phyloP scores from a whole-genome alignment of 2,113 vertebrate genomes.

The Motacilla alba region DNA sequence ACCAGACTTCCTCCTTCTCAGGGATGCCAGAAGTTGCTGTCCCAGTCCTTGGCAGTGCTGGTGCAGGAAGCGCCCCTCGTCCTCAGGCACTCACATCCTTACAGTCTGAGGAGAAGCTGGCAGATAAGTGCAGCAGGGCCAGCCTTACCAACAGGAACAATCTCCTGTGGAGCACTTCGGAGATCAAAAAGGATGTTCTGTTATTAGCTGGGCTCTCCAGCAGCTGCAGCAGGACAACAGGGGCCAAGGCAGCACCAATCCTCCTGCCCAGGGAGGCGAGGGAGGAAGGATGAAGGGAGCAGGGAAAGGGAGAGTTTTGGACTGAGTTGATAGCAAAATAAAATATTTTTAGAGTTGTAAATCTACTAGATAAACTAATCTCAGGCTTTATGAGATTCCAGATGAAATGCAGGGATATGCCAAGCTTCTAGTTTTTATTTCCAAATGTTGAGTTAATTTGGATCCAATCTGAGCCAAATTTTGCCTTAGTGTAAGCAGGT shows the following conservation, averaged over 20 bases:
- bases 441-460: conserved; percentile 51
- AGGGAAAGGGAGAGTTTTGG: conserved; percentile 19
- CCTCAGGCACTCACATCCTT: conserved; percentile 47
- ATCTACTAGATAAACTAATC: conserved; percentile 58
- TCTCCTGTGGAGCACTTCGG: background rate
- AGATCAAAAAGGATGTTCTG: background rate
- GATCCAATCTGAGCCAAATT: conserved; percentile 22
- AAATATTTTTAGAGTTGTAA: conserved; percentile 40
- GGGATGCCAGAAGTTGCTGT: background rate
- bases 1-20: conserved; percentile 66
- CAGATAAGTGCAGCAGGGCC: conserved; percentile 45
- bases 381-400: conserved; percentile 3
- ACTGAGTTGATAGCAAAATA: background rate
- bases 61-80: conserved; percentile 52
- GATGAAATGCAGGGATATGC: conserved; percentile 30
- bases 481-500: conserved; percentile 6
- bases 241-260: background rate
- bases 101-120: conserved; percentile 51
- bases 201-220: background rate
- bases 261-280: background rate
- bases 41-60: background rate
- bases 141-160: conserved; percentile 11
- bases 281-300: background rate
- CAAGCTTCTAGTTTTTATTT: conserved; percentile 21
- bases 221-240: background rate